Base-by-base conservation (phyloP, 2,888 invertebrate species). In the Idaea biselata region DNA sequence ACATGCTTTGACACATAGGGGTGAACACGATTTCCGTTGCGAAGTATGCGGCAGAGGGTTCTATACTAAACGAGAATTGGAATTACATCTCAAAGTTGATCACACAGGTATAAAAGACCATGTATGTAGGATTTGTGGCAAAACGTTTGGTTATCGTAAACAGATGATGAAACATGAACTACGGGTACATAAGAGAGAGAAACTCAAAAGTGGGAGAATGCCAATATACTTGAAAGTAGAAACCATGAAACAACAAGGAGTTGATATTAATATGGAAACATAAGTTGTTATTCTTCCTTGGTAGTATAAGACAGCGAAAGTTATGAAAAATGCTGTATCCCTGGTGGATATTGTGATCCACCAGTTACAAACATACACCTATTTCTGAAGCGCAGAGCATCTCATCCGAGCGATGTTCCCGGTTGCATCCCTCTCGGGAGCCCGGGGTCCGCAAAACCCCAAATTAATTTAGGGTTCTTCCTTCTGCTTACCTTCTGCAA, bases 141-240 rank as follows among this genome's bases (percentile, higher is more conserved):
- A 90, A 69, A 84, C 84, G 0, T 91, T 91, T 81, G 90, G 90
- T 2, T 87, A 88, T 63, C 74, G 88, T 7, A 91, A 88, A 65
- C 89, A 89, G 68, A 84, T 91, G 89, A 89, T 88, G 88, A 90
- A 88, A 72, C 92, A 92, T 73, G 87, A 91, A 62, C 66, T 84
- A 0, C 87, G 81, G 67, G 91, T 91, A 0, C 92, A 92, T 68
- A 91, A 92, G 61, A 78, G 91, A 62, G 81, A 85, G 32, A 92
- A 92, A 66, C 63, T 88, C 1, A 80, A 74, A 62, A 81, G 81
- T 68, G 91, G 92, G 0, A 77, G 87, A 66, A 81, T 81, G 75
- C 92, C 92, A 1, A 63, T 90, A 58, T 91, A 91, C 73, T 79
- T 91, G 55, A 84, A 86, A 69, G 73, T 86, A 0, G 83, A 88